phyloP scores from a whole-genome alignment of 2,888 invertebrate species.

The Cryptocephalus primarius region DNA sequence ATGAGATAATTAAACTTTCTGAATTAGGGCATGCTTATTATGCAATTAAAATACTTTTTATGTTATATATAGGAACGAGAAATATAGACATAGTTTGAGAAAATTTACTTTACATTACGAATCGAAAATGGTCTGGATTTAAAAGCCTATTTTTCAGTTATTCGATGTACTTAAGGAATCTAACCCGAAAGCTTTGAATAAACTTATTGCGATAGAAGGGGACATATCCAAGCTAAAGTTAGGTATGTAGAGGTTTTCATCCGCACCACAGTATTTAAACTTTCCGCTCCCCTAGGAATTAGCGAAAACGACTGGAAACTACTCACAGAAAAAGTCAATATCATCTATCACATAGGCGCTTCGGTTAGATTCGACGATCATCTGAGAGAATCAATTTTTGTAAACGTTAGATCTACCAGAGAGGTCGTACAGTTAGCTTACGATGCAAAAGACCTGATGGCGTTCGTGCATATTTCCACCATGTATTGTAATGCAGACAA shows the following conservation, averaged over 20 bases:
- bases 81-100: too few relatives aligned
- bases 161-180: background rate
- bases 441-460: slow-evolving; percentile 39
- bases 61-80: too few relatives aligned
- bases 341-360: slow-evolving; percentile 72
- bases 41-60: too few relatives aligned
- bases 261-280: too few relatives aligned
- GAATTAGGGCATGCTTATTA: too few relatives aligned
- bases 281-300: slow-evolving; percentile 40
- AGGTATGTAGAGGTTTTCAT: background rate
- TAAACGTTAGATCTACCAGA: slow-evolving; percentile 56
- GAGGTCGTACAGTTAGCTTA: slow-evolving; percentile 51
- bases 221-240: background rate
- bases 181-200: background rate
- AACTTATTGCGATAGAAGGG: background rate
- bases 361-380: slow-evolving; percentile 78
- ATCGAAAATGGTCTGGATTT: too few relatives aligned
- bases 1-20: too few relatives aligned
- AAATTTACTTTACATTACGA: too few relatives aligned
- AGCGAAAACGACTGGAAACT: slow-evolving; percentile 40
- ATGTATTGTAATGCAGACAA: slow-evolving; percentile 74
- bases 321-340: slow-evolving; percentile 47
- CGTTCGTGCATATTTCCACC: slow-evolving; percentile 73
- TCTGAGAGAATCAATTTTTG: slow-evolving; percentile 49
- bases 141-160: background rate